Conservation (phyloP, 1,140 invertebrate species). For the Phymastichus coffea region DNA sequence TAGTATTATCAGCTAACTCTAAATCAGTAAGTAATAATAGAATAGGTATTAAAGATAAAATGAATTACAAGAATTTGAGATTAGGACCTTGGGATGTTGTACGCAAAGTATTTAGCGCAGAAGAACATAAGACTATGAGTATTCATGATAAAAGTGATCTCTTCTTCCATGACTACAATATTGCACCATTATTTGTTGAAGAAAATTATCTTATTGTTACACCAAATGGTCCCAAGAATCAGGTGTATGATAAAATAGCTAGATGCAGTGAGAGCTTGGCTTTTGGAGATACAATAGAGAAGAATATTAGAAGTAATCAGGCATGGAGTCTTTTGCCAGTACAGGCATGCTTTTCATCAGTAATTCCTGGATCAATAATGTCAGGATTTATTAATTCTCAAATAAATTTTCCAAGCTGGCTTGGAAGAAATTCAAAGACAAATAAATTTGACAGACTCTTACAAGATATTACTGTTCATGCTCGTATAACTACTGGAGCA, state of each 20-base stretch:
- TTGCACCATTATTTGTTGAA: conserved; percentile 94
- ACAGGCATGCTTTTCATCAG: conserved; percentile 89
- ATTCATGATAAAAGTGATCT: conserved; percentile 85
- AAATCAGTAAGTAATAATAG: conserved; percentile 53
- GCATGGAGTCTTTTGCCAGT: conserved; percentile 89
- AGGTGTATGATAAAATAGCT: conserved; percentile 70
- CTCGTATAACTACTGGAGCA: conserved; percentile 63
- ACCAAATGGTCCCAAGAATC: conserved; percentile 64
- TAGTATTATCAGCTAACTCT: conserved; percentile 69
- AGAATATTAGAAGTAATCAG: conserved; percentile 72
- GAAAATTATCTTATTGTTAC: conserved; percentile 89
- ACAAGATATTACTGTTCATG: conserved; percentile 49
- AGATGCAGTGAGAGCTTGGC: conserved; percentile 81
- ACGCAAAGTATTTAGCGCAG: conserved; percentile 82
- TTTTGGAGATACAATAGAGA: conserved; percentile 83
- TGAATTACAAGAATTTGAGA: conserved; percentile 81
- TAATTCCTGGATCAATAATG: conserved; percentile 85
- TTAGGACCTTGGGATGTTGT: conserved; percentile 93
- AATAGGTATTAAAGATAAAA: conserved; percentile 56
- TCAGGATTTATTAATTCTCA: conserved; percentile 73
- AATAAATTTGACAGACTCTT: conserved; percentile 69
- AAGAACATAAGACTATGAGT: conserved; percentile 80
- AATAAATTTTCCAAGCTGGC: conserved; percentile 91
- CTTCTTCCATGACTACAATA: conserved; percentile 97
- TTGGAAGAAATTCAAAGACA: conserved; percentile 90